Percentiles rank a stretch among this genome's conserved stretches.
Conservation (phyloP, 64 coral and sea anemone species). For the Actinia equina region DNA sequence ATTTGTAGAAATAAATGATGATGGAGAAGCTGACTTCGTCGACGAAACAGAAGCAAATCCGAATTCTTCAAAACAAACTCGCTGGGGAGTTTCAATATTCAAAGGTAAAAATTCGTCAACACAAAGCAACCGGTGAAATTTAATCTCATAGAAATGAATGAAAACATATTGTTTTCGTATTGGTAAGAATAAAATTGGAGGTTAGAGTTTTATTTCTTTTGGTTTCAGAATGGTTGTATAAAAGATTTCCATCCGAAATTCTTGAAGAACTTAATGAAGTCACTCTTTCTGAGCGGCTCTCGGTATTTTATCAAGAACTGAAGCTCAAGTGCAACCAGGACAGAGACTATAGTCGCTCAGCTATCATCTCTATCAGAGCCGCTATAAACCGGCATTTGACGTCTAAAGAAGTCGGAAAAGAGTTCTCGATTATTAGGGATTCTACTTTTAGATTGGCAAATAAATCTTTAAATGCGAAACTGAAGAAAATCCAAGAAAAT, state of each 20-base stretch:
- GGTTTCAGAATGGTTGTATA: not conserved
- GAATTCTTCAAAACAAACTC: constrained; percentile 2
- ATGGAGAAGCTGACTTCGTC: not conserved
- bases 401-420: constrained; percentile 2
- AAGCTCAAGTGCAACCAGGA: constrained; percentile 14
- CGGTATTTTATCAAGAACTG: constrained; percentile 9
- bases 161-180: not conserved
- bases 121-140: not conserved
- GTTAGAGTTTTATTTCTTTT: not conserved
- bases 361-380: constrained; percentile 1
- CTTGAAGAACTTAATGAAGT: not conserved
- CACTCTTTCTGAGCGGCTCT: not conserved
- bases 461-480: constrained; percentile 34
- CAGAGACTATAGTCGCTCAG: constrained; percentile 23
- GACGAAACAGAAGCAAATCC: not conserved
- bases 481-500: constrained; percentile 36
- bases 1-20: not conserved
- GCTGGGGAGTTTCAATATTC: not conserved
- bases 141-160: not conserved
- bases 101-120: not conserved
- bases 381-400: constrained; percentile 7
- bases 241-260: not conserved
- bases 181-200: not conserved
- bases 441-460: constrained; percentile 30
- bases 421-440: constrained; percentile 28